Evolutionary conservation across 2,888 invertebrate species (phyloP).

Genomic region (Dexiosoma caninum): DNA sequence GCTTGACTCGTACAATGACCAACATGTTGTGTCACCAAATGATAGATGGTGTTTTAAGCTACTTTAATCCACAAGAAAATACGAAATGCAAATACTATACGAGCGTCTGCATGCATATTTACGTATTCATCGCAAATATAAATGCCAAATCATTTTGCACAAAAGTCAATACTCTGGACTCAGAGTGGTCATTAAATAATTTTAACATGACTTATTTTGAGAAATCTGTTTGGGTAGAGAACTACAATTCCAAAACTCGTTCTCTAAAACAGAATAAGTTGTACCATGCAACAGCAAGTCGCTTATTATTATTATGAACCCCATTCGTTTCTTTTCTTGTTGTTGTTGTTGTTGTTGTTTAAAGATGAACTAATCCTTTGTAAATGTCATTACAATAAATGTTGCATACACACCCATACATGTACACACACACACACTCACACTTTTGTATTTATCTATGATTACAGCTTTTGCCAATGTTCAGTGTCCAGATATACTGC

Average conservation of each 20-base stretch:
- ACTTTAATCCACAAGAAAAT: conserved; percentile 56
- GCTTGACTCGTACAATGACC: neutral
- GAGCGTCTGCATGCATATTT: neutral
- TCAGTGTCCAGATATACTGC: conserved; percentile 1
- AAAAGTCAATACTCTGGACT: conserved; percentile 36
- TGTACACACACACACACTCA: neutral
- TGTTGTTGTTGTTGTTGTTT: neutral
- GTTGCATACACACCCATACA: conserved; percentile 19
- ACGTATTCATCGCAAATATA: neutral
- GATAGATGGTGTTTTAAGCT: conserved; percentile 55
- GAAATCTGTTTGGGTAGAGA: conserved; percentile 11
- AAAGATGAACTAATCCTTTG: conserved; percentile 54
- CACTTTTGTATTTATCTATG: conserved; percentile 31
- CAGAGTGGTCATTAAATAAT: conserved; percentile 27
- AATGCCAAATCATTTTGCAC: conserved; percentile 41
- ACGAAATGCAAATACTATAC: conserved; percentile 52
- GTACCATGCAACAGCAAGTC: neutral
- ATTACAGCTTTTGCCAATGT: conserved; percentile 20
- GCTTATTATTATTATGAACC: neutral
- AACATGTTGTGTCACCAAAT: conserved; percentile 42
- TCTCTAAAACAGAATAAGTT: neutral
- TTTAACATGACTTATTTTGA: conserved; percentile 34
- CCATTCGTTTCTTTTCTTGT: neutral
- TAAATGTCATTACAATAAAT: conserved; percentile 60
- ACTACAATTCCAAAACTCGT: neutral